Evolutionary conservation across 2,113 vertebrate genomes (phyloP), one percentile per base, ranked within the genome.

Genomic region (Neolamprologus variostigma): DNA sequence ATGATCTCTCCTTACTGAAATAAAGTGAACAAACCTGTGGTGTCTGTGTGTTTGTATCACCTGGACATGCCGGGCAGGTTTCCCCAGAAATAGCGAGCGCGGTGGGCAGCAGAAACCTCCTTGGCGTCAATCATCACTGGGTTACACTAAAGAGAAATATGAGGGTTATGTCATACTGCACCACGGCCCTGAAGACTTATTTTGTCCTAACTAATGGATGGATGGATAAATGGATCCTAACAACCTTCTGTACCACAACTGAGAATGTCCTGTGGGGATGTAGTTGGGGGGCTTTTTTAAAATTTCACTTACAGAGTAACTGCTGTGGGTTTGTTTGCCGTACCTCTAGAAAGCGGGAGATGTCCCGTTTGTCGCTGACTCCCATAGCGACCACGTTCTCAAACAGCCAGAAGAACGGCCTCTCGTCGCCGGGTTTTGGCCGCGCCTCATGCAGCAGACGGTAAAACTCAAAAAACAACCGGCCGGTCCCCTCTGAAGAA

Each of bases 331-430:
- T 35, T 63, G 50, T 26, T 17, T 12, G 7, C 19, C 13, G 86
- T 89, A 98, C 98, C 98, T 99, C 98, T 55, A 99, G 96, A 93
- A 99, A 99, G 94, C 99, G 98, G 0, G 98, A 99, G 95, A 99
- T 99, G 96, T 99, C 98, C 92, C 98, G 97, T 94, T 99, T 99
- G 97, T 99, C 99, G 71, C 98, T 99, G 87, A 99, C 97, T 47
- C 98, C 98, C 99, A 99, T 99, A 61, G 98, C 98, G 42, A 99
- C 99, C 83, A 99, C 99, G 5, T 99, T 99, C 96, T 99, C 99
- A 6, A 99, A 99, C 89, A 99, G 97, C 99, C 99, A 99, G 96
- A 99, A 99, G 96, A 99, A 99, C 40, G 99, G 99, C 90, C 99
- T 97, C 51, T 97, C 96, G 1, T 99, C 98, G 0, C 98, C 98